Percentiles rank a stretch among this genome's conserved stretches.
phyloP scores from a whole-genome alignment of 2,888 invertebrate species.

The Volucella inanis region DNA sequence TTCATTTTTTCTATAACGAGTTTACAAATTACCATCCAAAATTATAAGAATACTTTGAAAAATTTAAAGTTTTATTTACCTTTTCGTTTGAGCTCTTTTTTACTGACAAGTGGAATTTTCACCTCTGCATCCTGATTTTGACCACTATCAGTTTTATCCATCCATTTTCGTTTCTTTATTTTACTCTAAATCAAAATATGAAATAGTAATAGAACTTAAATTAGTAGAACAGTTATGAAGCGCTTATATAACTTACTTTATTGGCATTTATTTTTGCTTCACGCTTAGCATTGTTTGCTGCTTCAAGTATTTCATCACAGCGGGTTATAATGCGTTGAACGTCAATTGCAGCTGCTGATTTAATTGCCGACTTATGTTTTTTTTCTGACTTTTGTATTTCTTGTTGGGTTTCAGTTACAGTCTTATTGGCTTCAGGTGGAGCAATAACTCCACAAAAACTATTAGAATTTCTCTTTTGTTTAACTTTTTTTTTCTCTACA shows the following conservation, averaged over 20 bases:
- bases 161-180: constrained; percentile 65
- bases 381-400: constrained; percentile 17
- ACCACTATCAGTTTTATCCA: constrained; percentile 40
- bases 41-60: neutral
- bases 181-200: constrained; percentile 64
- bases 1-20: constrained; percentile 75
- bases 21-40: neutral
- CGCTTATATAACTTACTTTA: constrained; percentile 75
- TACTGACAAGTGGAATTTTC: constrained; percentile 58
- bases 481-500: constrained; percentile 70
- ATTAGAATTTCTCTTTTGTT: constrained; percentile 78
- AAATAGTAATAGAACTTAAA: neutral
- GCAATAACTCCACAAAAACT: constrained; percentile 77
- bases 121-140: constrained; percentile 16
- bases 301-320: constrained; percentile 79
- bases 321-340: constrained; percentile 74
- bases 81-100: constrained; percentile 72
- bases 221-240: neutral
- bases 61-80: constrained; percentile 49
- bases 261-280: constrained; percentile 76
- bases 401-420: neutral
- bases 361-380: constrained; percentile 16
- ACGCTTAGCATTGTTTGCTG: constrained; percentile 78
- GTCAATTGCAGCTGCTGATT: neutral
- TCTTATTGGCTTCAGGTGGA: neutral